Evolutionary conservation across 2,797 vertebrate species (phyloP), one percentile per base, ranked within the genome.

Genomic region (Tokudaia muenninki): DNA sequence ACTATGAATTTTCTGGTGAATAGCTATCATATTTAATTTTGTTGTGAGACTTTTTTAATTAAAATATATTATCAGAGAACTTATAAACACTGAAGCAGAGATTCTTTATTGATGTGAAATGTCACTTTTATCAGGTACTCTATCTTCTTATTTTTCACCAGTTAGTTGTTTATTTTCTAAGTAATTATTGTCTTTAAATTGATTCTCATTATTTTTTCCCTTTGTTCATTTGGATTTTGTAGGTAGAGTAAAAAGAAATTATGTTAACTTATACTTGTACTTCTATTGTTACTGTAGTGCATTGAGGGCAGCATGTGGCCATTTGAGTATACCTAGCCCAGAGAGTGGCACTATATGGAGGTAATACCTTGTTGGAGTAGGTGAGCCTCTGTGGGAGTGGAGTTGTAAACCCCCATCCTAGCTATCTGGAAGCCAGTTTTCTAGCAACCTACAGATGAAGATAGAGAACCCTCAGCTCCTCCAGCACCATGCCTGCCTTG

Each of bases 131-230:
- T 90, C 2, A 59, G 78, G 7, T 29, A 82, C 29, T 65, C 0
- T 67, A 44, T 81, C 61, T 97, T 55, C 19, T 90, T 87, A 75
- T 70, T 16, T 16, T 80, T 91, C 10, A 3, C 91, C 22, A 78
- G 29, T 88, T 26, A 50, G 3, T 88, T 88, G 24, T 81, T 47
- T 86, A n/a, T 92, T 52, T 94, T 89, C 59, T 74, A 77, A 41
- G 81, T 91, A 94, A 55, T 57, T 96, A 78, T 16, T 94, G 0
- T 72, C 57, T 11, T 75, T 91, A 94, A 59, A 70, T 83, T 22
- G 81, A 84, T 89, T 94, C 29, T 87, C 31, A 77, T 67, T 63
- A 79, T 57, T 87, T 94, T 94, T 93, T 70, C 26, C 75, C 34
- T 82, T 94, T 47, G 91, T 93, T 84, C 12, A 84, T 50, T 89